A percentile compares a stretch with the other conserved stretches of the same genome.
Conservation (phyloP, 2,888 invertebrate genomes). For the Chrysotoxum bicinctum region DNA sequence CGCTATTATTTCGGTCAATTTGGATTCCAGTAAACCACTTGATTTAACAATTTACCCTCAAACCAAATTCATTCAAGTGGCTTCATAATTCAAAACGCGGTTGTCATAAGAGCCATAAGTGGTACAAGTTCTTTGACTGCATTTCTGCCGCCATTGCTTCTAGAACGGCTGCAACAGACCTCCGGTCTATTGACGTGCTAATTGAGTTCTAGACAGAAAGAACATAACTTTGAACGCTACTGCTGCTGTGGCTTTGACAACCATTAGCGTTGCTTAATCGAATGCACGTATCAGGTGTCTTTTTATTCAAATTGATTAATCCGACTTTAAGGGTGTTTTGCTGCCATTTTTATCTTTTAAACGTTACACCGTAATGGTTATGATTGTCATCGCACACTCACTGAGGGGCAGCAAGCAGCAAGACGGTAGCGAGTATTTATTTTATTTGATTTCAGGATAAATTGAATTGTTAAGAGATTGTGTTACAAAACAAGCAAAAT, state of each 20-base stretch:
- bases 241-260: constrained; percentile 10
- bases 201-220: constrained; percentile 53
- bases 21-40: constrained; percentile 18
- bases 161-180: constrained; percentile 1
- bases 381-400: not conserved
- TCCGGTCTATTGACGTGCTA: constrained; percentile 38
- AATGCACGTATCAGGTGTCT: constrained; percentile 43
- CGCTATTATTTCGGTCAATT: constrained; percentile 7
- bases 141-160: constrained; percentile 22
- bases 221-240: constrained; percentile 34
- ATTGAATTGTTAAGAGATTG: constrained; percentile 42
- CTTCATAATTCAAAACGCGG: constrained; percentile 32
- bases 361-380: not conserved
- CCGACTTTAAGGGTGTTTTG: constrained; percentile 43
- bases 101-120: constrained; percentile 39
- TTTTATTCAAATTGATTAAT: constrained; percentile 46
- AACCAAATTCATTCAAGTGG: not conserved
- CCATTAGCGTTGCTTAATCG: constrained; percentile 51
- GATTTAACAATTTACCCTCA: constrained; percentile 19
- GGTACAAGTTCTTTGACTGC: constrained; percentile 29
- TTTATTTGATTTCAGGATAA: not conserved
- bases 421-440: not conserved
- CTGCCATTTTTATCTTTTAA: constrained; percentile 26
- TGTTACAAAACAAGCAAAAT: constrained; percentile 26
- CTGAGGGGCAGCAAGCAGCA: not conserved